Percentiles rank a stretch among this genome's conserved stretches.
phyloP scores from a whole-genome alignment of 2,888 invertebrate species.

The Amphipoea oculea region DNA sequence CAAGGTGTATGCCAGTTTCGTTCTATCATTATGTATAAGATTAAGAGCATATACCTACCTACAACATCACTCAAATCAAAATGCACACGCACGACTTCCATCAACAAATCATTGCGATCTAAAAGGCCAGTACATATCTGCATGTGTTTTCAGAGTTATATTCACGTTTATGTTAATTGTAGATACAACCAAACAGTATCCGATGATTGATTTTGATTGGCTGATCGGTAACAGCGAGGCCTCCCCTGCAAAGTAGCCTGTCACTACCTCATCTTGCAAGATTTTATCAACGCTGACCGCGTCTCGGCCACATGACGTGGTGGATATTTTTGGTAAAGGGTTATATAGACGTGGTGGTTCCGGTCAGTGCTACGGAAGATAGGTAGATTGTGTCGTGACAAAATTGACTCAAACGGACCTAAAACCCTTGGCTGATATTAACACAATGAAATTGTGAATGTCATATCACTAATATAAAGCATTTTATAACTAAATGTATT shows the following conservation, averaged over 20 bases:
- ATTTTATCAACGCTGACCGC: conserved; percentile 76
- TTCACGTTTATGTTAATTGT: conserved; percentile 89
- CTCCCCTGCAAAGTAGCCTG: conserved; percentile 83
- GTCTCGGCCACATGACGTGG: conserved; percentile 74
- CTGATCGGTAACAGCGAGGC: conserved; percentile 88
- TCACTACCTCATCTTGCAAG: conserved; percentile 81
- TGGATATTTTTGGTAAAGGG: conserved; percentile 80
- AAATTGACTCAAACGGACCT: conserved; percentile 51
- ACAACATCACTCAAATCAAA: conserved; percentile 46
- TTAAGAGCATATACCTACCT: conserved; percentile 51
- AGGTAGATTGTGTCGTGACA: conserved; percentile 63
- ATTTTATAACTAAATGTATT: conserved; percentile 1
- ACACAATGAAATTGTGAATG: conserved; percentile 28
- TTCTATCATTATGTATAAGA: conserved; percentile 45
- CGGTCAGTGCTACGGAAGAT: conserved; percentile 68
- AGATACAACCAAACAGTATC: conserved; percentile 90
- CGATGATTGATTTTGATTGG: conserved; percentile 91
- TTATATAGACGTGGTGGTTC: conserved; percentile 70
- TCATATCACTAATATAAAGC: conserved; percentile 28
- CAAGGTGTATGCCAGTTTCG: conserved; percentile 41
- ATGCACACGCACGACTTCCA: conserved; percentile 57
- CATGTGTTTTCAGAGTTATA: conserved; percentile 74
- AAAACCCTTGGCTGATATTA: conserved; percentile 13
- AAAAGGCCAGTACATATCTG: conserved; percentile 59
- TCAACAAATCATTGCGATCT: conserved; percentile 56